phyloP scores from a whole-genome alignment of 2,113 vertebrate species.

The Tenrec ecaudatus region DNA sequence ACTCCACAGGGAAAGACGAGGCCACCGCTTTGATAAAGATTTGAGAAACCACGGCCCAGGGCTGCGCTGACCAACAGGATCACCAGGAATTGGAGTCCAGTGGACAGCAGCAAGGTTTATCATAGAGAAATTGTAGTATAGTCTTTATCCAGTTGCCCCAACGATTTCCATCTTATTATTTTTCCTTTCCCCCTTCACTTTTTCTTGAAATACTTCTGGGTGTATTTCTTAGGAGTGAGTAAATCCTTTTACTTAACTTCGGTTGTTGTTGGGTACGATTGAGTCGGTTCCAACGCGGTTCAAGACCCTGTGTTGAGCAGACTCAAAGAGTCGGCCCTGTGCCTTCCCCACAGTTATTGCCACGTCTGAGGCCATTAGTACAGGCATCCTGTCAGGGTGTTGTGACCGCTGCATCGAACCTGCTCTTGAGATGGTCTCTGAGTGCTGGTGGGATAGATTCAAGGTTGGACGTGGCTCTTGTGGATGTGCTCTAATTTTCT shows the following conservation, averaged over 20 bases:
- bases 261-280: neutral
- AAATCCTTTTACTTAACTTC: neutral
- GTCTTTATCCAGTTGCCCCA: neutral
- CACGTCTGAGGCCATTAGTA: neutral
- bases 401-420: too few relatives aligned
- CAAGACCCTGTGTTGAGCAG: neutral
- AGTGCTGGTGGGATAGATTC: too few relatives aligned
- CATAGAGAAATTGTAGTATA: neutral
- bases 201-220: neutral
- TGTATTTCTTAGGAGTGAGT: neutral
- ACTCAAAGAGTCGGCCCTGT: neutral
- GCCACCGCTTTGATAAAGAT: neutral
- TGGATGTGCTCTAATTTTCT: too few relatives aligned
- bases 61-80: neutral
- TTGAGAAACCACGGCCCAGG: neutral
- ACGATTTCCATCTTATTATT: neutral
- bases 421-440: too few relatives aligned
- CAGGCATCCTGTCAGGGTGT: too few relatives aligned
- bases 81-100: neutral
- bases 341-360: neutral
- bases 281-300: neutral
- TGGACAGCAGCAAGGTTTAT: neutral
- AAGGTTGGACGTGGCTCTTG: too few relatives aligned
- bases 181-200: neutral
- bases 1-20: neutral